Conservation (phyloP, 2,797 vertebrate species). For the Mus minutoides region DNA sequence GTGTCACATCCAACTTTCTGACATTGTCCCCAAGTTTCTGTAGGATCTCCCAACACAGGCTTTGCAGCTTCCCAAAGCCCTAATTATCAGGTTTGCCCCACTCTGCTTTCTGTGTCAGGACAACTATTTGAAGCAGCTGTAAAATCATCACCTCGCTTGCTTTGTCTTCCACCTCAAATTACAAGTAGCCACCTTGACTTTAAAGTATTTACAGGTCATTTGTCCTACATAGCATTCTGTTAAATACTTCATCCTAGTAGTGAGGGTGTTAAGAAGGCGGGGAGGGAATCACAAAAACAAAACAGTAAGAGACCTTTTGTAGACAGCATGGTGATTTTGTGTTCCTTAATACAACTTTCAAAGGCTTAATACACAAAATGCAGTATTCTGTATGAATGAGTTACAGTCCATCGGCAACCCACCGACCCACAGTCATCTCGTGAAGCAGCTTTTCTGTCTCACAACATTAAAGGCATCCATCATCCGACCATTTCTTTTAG, state of each 20-base stretch:
- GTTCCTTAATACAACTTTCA: neutral
- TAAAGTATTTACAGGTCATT: conserved; percentile 39
- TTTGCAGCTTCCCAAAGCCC: neutral
- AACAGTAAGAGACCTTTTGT: neutral
- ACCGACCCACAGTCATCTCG: conserved; percentile 35
- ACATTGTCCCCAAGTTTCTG: neutral
- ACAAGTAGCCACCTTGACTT: conserved; percentile 31
- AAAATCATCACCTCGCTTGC: conserved; percentile 47
- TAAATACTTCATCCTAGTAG: conserved; percentile 33
- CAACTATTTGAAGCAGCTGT: conserved; percentile 51
- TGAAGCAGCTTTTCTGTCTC: neutral
- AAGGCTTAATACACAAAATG: conserved; percentile 5
- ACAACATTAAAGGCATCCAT: conserved; percentile 20
- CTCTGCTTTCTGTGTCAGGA: neutral
- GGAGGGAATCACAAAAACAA: neutral
- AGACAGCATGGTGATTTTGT: neutral
- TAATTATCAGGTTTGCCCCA: conserved; percentile 4
- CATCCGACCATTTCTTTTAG: conserved; percentile 48
- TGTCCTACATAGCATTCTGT: conserved; percentile 10
- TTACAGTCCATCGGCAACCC: neutral
- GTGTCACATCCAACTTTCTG: neutral
- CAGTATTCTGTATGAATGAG: neutral
- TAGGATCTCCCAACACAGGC: neutral
- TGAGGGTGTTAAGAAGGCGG: neutral
- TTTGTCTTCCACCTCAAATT: conserved; percentile 69